These are phyloP conservation scores for Nemopilema nomurai DNA, from an alignment of 30 jellyfish, hydroid and myxozoan species.

Conservation along the genomic window DNA sequence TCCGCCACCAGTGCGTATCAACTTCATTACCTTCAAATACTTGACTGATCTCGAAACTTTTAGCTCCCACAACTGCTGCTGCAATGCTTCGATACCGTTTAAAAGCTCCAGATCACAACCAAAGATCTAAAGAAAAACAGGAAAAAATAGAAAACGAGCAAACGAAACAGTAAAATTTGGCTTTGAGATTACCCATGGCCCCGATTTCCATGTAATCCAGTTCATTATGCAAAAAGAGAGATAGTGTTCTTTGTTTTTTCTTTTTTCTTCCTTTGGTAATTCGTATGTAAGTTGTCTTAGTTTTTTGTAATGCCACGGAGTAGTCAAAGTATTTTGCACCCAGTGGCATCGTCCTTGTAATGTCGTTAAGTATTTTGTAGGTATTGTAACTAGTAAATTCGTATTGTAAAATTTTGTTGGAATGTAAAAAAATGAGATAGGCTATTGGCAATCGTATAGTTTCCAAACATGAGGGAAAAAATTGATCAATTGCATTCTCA, in stretches of 20 bases:
- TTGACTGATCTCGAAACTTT: conserved; percentile 49
- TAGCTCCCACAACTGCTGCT: conserved; percentile 64
- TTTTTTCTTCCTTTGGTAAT: background rate
- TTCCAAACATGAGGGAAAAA: background rate
- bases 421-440: background rate
- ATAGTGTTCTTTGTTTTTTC: background rate
- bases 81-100: conserved; percentile 77
- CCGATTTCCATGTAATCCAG: no score
- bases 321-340: background rate
- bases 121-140: conserved; percentile 33
- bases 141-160: background rate
- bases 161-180: background rate
- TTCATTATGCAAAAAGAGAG: no score
- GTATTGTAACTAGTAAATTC: background rate
- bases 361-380: background rate
- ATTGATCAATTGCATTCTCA: background rate
- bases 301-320: background rate
- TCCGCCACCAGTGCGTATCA: no score
- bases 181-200: no score
- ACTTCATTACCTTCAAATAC: conserved; percentile 58
- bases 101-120: conserved; percentile 73
- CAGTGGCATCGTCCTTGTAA: background rate
- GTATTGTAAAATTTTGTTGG: background rate
- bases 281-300: background rate
- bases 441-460: no score